These are phyloP conservation scores for Drosophila bocki DNA, from an alignment of 1,140 invertebrate genomes.

Conservation along the genomic window DNA sequence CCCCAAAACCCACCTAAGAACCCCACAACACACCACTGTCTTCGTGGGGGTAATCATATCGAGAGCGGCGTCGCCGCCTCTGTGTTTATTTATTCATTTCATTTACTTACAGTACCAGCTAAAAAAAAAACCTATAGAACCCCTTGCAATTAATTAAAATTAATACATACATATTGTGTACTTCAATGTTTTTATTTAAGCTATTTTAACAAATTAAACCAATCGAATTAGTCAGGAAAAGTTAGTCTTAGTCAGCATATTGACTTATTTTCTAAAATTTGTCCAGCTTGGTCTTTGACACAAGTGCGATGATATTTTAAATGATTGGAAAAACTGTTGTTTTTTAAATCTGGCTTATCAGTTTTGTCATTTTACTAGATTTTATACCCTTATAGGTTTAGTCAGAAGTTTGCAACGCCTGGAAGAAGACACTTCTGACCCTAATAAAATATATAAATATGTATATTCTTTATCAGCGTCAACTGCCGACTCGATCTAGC, in stretches of 20 bases:
- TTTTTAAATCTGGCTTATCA: neutral
- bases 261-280: neutral
- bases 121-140: conserved; percentile 1
- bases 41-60: conserved; percentile 34
- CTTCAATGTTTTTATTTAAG: neutral
- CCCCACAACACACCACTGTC: neutral
- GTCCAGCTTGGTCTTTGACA: neutral
- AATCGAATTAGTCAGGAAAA: neutral
- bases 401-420: no score
- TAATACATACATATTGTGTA: neutral
- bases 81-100: conserved; percentile 45
- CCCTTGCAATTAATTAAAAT: neutral
- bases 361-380: neutral
- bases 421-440: no score
- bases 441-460: no score
- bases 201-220: neutral
- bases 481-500: no score
- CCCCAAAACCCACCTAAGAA: conserved; percentile 25
- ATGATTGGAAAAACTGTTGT: neutral
- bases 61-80: conserved; percentile 18
- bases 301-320: neutral
- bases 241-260: neutral
- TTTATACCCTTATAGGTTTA: no score
- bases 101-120: conserved; percentile 20
- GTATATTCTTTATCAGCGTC: no score